Evolutionary conservation across 2,797 vertebrate genomes (phyloP).

Genomic region (Melanotaenia trifasciata): DNA sequence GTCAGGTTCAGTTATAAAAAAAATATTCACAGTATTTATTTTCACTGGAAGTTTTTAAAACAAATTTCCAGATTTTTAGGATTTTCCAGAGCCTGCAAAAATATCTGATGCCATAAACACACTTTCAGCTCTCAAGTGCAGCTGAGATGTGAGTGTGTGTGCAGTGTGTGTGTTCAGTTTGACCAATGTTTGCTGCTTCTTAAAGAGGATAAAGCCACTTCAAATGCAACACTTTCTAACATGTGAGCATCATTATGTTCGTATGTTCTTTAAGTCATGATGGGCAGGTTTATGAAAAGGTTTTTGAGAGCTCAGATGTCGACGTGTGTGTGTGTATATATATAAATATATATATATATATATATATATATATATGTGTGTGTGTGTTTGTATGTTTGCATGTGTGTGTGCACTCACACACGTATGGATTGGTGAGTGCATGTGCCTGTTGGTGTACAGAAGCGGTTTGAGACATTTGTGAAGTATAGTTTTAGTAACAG

Average conservation of each 20-base stretch:
- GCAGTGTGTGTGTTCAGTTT: constrained; percentile 33
- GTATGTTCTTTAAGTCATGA: constrained; percentile 16
- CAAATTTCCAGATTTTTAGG: constrained; percentile 1
- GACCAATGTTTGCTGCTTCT: constrained; percentile 35
- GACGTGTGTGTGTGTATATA: constrained; percentile 7
- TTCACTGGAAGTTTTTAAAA: background rate
- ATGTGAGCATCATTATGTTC: constrained; percentile 6
- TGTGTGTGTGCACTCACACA: constrained; percentile 24
- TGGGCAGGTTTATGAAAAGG: constrained; percentile 12
- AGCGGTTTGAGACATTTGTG: constrained; percentile 18
- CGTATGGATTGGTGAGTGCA: constrained; percentile 39
- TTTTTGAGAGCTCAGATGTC: constrained; percentile 1
- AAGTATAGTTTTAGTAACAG: constrained; percentile 12
- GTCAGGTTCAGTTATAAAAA: constrained; percentile 2
- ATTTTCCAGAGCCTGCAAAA: constrained; percentile 19
- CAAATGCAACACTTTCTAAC: constrained; percentile 17
- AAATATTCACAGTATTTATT: constrained; percentile 9
- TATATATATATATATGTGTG: constrained; percentile 1
- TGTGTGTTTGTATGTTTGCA: background rate
- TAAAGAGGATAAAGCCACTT: constrained; percentile 19
- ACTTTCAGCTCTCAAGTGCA: constrained; percentile 39
- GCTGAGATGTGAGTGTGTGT: constrained; percentile 43
- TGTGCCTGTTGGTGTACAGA: constrained; percentile 35
- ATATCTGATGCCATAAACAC: constrained; percentile 33
- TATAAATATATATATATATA: constrained; percentile 12